These are phyloP conservation scores for Hypsopygia costalis DNA, from an alignment of 2,888 invertebrate genomes.

Conservation along the genomic window DNA sequence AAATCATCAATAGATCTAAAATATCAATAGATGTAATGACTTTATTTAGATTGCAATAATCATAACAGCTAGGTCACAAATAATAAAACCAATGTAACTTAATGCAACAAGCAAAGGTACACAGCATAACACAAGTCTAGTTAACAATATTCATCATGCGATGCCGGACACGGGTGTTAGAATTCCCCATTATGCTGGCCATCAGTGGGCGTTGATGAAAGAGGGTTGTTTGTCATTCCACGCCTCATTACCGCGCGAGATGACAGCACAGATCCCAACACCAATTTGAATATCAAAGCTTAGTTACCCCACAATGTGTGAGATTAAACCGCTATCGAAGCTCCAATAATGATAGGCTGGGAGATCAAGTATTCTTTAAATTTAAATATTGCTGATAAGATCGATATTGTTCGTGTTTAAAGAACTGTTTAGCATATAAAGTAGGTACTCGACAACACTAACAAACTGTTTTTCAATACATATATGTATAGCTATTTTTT, in stretches of 20 bases:
- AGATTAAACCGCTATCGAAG: slow-evolving; percentile 33
- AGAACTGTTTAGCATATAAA: slow-evolving; percentile 21
- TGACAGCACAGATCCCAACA: slow-evolving; percentile 37
- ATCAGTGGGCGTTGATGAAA: slow-evolving; percentile 56
- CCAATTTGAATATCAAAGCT: slow-evolving; percentile 54
- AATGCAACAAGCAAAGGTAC: background rate
- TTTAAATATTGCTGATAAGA: slow-evolving; percentile 19
- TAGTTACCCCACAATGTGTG: slow-evolving; percentile 24
- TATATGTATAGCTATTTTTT: too few species aligned
- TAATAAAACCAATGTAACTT: too few species aligned
- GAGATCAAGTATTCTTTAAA: slow-evolving; percentile 26
- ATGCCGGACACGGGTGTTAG: slow-evolving; percentile 34
- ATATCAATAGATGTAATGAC: too few species aligned
- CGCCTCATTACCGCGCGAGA: slow-evolving; percentile 44
- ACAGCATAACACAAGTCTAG: background rate
- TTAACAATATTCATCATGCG: slow-evolving; percentile 24
- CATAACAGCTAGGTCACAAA: too few species aligned
- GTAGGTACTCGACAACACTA: too few species aligned
- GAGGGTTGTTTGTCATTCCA: slow-evolving; percentile 60
- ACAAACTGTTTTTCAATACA: too few species aligned
- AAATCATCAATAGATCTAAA: too few species aligned
- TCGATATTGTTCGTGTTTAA: slow-evolving; percentile 20
- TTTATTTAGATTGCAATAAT: too few species aligned
- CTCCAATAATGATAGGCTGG: slow-evolving; percentile 23
- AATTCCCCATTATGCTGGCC: slow-evolving; percentile 36